A percentile compares a stretch with the other conserved stretches of the same genome.
Evolutionary conservation across 1,140 invertebrate species (phyloP).

Genomic region (Globodera rostochiensis): DNA sequence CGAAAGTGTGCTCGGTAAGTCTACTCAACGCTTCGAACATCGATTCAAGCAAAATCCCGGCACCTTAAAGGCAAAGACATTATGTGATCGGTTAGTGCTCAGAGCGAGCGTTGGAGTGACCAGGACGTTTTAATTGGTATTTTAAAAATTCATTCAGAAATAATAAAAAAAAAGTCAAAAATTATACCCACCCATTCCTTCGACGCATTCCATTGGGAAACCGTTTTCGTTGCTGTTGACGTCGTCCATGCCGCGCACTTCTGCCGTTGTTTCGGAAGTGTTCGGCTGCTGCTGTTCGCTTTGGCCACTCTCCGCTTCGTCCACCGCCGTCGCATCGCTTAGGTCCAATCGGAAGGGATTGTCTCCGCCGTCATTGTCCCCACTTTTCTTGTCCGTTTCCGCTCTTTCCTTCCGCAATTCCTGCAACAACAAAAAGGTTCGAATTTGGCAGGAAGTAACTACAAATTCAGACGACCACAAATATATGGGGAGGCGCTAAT

Average conservation of each 20-base stretch:
- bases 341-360: background rate
- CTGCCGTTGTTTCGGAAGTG: conserved; percentile 5
- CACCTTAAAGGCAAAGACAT: conserved; percentile 15
- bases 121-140: no score
- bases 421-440: background rate
- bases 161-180: background rate
- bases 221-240: conserved; percentile 20
- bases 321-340: background rate
- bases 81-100: no score
- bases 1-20: conserved; percentile 81
- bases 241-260: conserved; percentile 34
- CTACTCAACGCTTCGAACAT: conserved; percentile 80
- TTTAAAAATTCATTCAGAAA: background rate
- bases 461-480: no score
- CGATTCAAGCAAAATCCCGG: conserved; percentile 42
- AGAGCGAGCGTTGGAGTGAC: background rate
- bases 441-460: no score
- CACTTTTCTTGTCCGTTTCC: background rate
- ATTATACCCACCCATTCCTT: conserved; percentile 10
- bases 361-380: background rate
- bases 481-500: no score
- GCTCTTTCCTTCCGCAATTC: conserved; percentile 3
- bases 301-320: background rate
- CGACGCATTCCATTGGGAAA: conserved; percentile 18
- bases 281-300: background rate